Percentiles rank a stretch among this genome's conserved stretches.
Evolutionary conservation across 1,140 invertebrate genomes (phyloP).

Genomic region (Drosophila paulistorum): DNA sequence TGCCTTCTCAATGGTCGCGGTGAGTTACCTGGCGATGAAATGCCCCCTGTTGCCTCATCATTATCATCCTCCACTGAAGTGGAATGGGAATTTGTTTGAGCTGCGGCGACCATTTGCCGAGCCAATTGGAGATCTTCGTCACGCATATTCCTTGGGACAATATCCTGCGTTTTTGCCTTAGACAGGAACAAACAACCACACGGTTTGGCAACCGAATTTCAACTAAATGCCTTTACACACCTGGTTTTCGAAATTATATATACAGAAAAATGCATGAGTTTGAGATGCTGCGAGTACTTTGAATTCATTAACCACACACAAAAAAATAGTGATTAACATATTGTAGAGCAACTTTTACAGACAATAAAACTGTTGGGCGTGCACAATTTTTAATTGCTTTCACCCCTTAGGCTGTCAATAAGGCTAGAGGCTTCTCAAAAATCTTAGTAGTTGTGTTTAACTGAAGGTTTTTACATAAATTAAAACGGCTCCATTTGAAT

Average conservation of each 20-base stretch:
- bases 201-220: conserved; percentile 44
- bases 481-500: conserved; percentile 20
- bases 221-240: conserved; percentile 61
- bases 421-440: background rate
- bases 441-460: background rate
- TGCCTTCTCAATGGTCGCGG: conserved; percentile 84
- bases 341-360: conserved; percentile 47
- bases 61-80: conserved; percentile 75
- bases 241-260: conserved; percentile 68
- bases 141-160: conserved; percentile 84
- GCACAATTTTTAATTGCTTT: conserved; percentile 34
- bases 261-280: conserved; percentile 51
- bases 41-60: conserved; percentile 17
- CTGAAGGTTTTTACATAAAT: conserved; percentile 17
- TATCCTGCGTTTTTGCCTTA: conserved; percentile 18
- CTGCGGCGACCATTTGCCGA: conserved; percentile 85
- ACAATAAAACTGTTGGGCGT: conserved; percentile 40
- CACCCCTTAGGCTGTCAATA: background rate
- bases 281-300: conserved; percentile 61
- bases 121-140: conserved; percentile 87
- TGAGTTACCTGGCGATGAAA: conserved; percentile 84
- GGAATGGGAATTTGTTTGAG: conserved; percentile 81
- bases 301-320: conserved; percentile 60
- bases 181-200: conserved; percentile 32
- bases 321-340: conserved; percentile 40